Percentiles rank a stretch among this genome's conserved stretches.
These are phyloP conservation scores for Oxyruncus cristatus DNA, from an alignment of 2,113 vertebrate genomes.

Conservation along the genomic window DNA sequence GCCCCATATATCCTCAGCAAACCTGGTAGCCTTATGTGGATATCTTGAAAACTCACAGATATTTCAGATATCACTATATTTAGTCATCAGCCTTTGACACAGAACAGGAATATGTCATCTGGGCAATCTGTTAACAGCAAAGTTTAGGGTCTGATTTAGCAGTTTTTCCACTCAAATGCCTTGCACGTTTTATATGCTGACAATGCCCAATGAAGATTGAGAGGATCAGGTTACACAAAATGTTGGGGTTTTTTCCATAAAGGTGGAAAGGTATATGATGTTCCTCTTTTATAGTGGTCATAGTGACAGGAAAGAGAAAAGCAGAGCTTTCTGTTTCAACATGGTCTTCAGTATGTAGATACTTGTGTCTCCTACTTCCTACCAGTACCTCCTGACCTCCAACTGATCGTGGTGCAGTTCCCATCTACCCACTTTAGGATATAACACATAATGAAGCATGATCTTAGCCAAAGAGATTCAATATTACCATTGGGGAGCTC, in stretches of 20 bases:
- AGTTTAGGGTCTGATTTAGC: not conserved
- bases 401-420: fast-evolving
- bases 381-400: not conserved
- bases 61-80: not conserved
- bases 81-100: not conserved
- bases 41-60: not conserved
- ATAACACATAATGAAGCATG: not conserved
- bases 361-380: not conserved
- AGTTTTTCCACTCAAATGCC: not conserved
- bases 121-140: not conserved
- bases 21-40: not conserved
- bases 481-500: not conserved
- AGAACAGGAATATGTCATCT: not conserved
- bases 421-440: not conserved
- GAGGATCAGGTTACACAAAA: not conserved
- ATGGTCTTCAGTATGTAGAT: not conserved
- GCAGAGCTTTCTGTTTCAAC: not conserved
- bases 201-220: not conserved
- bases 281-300: not conserved
- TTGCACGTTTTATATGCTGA: not conserved
- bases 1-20: not conserved
- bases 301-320: not conserved
- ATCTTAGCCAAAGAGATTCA: not conserved
- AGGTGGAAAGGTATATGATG: not conserved
- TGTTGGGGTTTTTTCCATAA: not conserved